Evolutionary conservation across 2,797 vertebrate genomes (phyloP).

Genomic region (Australoheros facetus): DNA sequence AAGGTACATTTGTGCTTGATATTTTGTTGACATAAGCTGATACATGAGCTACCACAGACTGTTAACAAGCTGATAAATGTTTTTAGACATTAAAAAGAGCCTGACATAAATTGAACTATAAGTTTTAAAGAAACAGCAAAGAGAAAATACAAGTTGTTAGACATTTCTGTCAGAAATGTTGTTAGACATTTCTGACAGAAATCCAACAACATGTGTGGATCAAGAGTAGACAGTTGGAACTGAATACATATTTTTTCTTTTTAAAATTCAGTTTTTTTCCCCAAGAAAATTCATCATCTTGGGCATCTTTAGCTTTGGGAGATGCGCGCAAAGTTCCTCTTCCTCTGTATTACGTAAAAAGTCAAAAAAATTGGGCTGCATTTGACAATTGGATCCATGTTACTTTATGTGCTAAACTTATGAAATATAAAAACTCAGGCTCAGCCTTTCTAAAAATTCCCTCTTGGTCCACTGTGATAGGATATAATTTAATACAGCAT

Average conservation of each 20-base stretch:
- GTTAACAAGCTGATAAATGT: neutral
- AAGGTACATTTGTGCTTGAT: neutral
- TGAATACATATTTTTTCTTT: too few species aligned
- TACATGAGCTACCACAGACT: neutral
- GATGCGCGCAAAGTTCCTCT: neutral
- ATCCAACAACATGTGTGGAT: accelerated
- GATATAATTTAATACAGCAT: neutral
- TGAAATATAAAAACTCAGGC: neutral
- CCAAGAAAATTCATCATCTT: neutral
- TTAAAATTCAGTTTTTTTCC: too few species aligned
- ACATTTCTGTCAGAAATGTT: too few species aligned
- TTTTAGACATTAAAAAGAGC: neutral
- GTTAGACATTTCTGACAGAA: too few species aligned
- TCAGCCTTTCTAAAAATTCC: neutral
- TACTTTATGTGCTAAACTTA: neutral
- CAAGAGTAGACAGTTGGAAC: neutral
- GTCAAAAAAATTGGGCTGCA: neutral
- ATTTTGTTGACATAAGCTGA: neutral
- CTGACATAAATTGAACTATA: neutral
- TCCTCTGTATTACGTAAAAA: neutral
- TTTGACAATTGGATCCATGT: neutral
- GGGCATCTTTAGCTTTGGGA: neutral
- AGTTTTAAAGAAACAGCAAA: neutral
- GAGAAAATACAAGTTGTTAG: neutral
- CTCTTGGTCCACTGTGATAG: neutral